These are phyloP conservation scores for Nibea coibor DNA, from an alignment of 2,113 vertebrate genomes.

Conservation along the genomic window DNA sequence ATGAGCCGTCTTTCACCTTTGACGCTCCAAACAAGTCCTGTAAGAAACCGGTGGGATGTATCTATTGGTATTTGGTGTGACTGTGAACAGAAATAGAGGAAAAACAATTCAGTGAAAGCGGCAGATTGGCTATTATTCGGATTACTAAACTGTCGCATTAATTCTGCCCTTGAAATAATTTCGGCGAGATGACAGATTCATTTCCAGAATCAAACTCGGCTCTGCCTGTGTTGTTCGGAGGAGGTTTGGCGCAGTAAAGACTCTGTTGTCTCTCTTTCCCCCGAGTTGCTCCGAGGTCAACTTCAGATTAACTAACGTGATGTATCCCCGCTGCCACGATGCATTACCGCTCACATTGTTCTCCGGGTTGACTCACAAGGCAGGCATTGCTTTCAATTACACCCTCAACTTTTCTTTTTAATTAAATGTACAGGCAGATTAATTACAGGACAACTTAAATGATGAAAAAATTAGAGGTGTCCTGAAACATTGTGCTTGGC, in stretches of 20 bases:
- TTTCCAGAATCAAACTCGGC: slow-evolving; percentile 38
- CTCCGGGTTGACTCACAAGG: slow-evolving; percentile 58
- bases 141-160: slow-evolving; percentile 20
- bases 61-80: not conserved
- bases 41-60: not conserved
- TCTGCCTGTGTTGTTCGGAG: slow-evolving; percentile 13
- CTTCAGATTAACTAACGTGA: slow-evolving; percentile 80
- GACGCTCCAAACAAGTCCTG: slow-evolving; percentile 17
- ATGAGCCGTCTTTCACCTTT: slow-evolving; percentile 36
- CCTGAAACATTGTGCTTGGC: slow-evolving; percentile 70
- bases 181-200: slow-evolving; percentile 5
- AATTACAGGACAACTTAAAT: slow-evolving; percentile 79
- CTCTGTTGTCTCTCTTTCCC: slow-evolving; percentile 38
- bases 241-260: slow-evolving; percentile 11
- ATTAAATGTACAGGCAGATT: slow-evolving; percentile 84
- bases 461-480: slow-evolving; percentile 78
- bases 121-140: slow-evolving; percentile 4
- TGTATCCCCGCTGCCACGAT: slow-evolving; percentile 78
- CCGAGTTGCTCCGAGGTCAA: slow-evolving; percentile 76
- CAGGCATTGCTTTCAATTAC: slow-evolving; percentile 84
- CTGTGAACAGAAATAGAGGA: not conserved
- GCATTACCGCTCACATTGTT: slow-evolving; percentile 79
- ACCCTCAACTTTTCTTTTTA: slow-evolving; percentile 84
- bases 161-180: slow-evolving; percentile 27
- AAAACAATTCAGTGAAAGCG: slow-evolving; percentile 5